Evolutionary conservation across 2,797 vertebrate genomes (phyloP), one percentile per base, ranked within the genome.

Genomic region (Eutrigla gurnardus): DNA sequence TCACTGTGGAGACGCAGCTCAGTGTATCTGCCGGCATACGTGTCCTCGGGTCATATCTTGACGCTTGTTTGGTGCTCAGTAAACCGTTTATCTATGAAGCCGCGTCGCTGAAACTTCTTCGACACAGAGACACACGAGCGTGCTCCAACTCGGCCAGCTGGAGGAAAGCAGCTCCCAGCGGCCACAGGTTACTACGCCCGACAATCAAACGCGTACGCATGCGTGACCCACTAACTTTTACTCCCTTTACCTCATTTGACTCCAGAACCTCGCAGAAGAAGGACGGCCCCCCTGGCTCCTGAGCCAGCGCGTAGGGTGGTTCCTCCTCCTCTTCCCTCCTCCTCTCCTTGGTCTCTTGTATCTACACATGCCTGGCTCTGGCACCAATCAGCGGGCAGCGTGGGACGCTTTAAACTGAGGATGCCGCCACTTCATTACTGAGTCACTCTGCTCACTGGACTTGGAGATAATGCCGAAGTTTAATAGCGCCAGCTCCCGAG

Each of bases 211-310:
- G 18, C 40, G 33, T 80, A 81, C 92, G 91, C 89, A 86, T 86
- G 91, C 82, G 86, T 89, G 93, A 93, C 94, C 92, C 90, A 94
- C 90, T 95, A 93, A 95, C 94, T 93, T 95, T 91, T 89, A 92
- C 93, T 94, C 92, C 86, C 87, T 90, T 95, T 92, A 94, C 94
- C 94, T 95, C 90, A 82, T 87, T 89, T 93, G 94, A 95, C 94
- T 94, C 90, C 86, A 85, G 89, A 94, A 94, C 88, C 93, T 88
- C 63, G 66, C 70, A 86, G 85, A 81, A 87, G 74, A 87, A 87
- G 88, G 86, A 88, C 84, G 66, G 75, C 91, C 91, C 81, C 70
- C 86, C 73, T 63, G 75, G 85, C 82, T 91, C 82, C 86, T 53
- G 79, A 89, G 88, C 81, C 88, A 68, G 82, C n/a, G 49, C 33